Conservation (phyloP, 2,797 vertebrate species). For the Anolis apletophallus region DNA sequence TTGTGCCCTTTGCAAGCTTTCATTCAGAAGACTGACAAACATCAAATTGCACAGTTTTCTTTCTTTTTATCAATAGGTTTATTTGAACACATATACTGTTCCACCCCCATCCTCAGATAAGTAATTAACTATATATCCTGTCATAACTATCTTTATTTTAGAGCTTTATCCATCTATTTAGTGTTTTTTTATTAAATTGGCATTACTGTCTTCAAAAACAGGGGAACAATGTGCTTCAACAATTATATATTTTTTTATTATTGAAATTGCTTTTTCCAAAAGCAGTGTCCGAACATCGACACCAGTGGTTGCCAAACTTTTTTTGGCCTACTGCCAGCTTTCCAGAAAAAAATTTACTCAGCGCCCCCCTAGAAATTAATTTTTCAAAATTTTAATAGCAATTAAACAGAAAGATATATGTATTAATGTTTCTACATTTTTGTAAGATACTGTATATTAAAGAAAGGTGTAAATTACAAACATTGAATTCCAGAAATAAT, state of each 20-base stretch:
- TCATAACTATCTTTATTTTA: not conserved
- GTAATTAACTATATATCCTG: not conserved
- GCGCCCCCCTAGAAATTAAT: too few relatives aligned
- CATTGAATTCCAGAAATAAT: too few relatives aligned
- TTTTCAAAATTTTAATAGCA: too few relatives aligned
- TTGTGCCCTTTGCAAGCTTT: not conserved
- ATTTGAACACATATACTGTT: fast-evolving
- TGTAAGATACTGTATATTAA: too few relatives aligned
- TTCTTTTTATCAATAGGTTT: not conserved
- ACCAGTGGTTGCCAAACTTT: too few relatives aligned
- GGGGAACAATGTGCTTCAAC: conserved; percentile 4
- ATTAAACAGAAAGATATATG: too few relatives aligned
- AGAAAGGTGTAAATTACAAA: too few relatives aligned
- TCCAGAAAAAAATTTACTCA: too few relatives aligned
- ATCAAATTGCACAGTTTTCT: too few relatives aligned
- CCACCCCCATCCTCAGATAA: not conserved
- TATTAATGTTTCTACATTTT: too few relatives aligned
- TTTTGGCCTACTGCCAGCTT: too few relatives aligned
- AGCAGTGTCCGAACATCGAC: too few relatives aligned
- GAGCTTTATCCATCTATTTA: not conserved
- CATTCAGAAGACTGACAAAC: not conserved
- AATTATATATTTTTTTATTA: not conserved
- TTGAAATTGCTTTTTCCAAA: not conserved
- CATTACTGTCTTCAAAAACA: conserved; percentile 9
- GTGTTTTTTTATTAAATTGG: conserved; percentile 9